Percentiles rank a stretch among this genome's conserved stretches.
These are phyloP conservation scores for Leptatherina wallacei DNA, from an alignment of 2,797 vertebrate species.

Conservation along the genomic window DNA sequence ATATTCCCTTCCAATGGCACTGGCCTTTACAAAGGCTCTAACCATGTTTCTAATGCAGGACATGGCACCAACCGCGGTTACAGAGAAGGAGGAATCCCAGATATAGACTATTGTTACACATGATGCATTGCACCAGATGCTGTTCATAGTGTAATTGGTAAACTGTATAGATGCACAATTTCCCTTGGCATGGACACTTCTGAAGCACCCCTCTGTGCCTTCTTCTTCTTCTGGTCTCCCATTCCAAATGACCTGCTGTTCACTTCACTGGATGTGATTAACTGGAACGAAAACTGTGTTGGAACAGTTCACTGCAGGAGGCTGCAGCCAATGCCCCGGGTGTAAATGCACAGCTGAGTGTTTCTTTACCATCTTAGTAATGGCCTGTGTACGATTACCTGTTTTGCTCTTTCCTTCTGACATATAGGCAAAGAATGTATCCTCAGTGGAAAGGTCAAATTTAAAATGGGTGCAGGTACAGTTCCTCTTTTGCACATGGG, in stretches of 20 bases:
- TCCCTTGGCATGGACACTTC: slow-evolving; percentile 83
- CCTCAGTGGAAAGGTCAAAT: slow-evolving; percentile 69
- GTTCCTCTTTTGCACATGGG: slow-evolving; percentile 55
- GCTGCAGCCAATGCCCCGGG: slow-evolving; percentile 72
- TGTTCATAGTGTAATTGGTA: slow-evolving; percentile 74
- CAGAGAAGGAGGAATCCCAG: slow-evolving; percentile 92
- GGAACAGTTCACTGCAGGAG: slow-evolving; percentile 74
- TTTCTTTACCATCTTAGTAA: slow-evolving; percentile 79
- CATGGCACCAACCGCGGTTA: slow-evolving; percentile 92
- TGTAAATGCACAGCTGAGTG: slow-evolving; percentile 79
- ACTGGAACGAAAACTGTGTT: slow-evolving; percentile 73
- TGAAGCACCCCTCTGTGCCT: slow-evolving; percentile 87
- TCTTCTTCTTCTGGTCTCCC: slow-evolving; percentile 83
- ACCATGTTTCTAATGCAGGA: slow-evolving; percentile 86
- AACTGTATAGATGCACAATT: slow-evolving; percentile 87
- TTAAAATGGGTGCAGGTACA: slow-evolving; percentile 35
- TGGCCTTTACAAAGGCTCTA: slow-evolving; percentile 89
- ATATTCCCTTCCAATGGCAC: slow-evolving; percentile 95
- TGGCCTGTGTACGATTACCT: slow-evolving; percentile 75
- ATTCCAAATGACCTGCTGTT: slow-evolving; percentile 84
- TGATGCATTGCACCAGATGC: slow-evolving; percentile 84
- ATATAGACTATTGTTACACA: slow-evolving; percentile 93
- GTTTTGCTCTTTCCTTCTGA: slow-evolving; percentile 74
- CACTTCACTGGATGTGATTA: slow-evolving; percentile 75
- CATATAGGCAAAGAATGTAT: slow-evolving; percentile 79